These are phyloP conservation scores for Oenanthe oenanthe DNA, from an alignment of 2,113 vertebrate genomes.

Conservation along the genomic window DNA sequence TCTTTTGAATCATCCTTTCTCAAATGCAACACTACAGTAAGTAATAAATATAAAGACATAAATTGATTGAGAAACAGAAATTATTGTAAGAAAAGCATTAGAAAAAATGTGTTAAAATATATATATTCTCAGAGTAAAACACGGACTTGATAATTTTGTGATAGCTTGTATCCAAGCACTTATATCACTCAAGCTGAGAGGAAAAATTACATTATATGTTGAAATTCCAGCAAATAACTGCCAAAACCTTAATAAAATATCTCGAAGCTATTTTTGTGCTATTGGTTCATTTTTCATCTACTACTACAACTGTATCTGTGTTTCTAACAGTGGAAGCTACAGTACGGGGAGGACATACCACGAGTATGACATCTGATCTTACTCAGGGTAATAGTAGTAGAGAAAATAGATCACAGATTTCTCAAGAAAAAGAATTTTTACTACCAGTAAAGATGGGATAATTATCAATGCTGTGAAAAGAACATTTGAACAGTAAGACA, in stretches of 20 bases:
- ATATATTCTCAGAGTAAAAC: background rate
- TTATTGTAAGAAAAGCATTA: background rate
- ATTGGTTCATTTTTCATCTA: background rate
- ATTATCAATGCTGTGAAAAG: background rate
- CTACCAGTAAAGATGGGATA: background rate
- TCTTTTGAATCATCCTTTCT: background rate
- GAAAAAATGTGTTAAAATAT: background rate
- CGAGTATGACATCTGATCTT: background rate
- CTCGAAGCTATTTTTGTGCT: background rate
- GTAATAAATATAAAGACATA: background rate
- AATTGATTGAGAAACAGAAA: background rate
- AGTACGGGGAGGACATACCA: background rate
- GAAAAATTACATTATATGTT: background rate
- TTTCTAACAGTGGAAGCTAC: background rate
- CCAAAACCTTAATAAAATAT: background rate
- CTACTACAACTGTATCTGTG: background rate
- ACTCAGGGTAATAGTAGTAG: background rate
- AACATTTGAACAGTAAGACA: background rate
- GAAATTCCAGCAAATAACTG: background rate
- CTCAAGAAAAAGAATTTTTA: background rate
- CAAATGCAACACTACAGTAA: background rate
- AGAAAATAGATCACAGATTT: background rate
- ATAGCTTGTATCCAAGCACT: background rate
- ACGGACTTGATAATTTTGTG: background rate
- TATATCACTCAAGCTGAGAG: background rate